These are phyloP conservation scores for Ciconia stormi DNA, from an alignment of 2,113 vertebrate species.

Conservation along the genomic window DNA sequence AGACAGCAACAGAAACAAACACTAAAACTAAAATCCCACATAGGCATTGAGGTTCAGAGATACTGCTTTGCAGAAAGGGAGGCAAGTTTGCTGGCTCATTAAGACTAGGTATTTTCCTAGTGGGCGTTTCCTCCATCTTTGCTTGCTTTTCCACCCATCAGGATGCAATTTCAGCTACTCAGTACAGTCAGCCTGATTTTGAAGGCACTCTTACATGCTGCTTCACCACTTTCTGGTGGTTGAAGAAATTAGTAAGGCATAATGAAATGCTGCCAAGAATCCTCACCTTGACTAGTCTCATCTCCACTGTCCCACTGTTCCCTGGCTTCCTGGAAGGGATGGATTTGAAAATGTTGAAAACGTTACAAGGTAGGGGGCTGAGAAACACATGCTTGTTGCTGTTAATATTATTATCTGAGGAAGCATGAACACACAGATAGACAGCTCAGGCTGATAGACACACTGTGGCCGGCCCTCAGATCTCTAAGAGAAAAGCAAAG, in stretches of 20 bases:
- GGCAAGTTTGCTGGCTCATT: neutral
- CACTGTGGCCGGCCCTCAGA: neutral
- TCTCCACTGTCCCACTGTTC: neutral
- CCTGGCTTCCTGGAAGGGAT: neutral
- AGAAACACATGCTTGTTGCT: neutral
- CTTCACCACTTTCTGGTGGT: neutral
- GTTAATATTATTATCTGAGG: neutral
- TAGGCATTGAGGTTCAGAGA: neutral
- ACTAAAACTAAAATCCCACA: neutral
- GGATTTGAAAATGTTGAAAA: neutral
- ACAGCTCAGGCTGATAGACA: conserved; percentile 9
- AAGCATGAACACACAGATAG: neutral
- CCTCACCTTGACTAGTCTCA: neutral
- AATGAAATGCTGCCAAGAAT: neutral
- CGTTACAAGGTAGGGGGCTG: neutral
- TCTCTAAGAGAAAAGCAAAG: conserved; percentile 28
- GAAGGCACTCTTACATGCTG: neutral
- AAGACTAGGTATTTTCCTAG: neutral
- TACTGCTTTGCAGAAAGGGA: neutral
- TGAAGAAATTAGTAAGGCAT: neutral
- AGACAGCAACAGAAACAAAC: neutral
- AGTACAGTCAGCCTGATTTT: neutral
- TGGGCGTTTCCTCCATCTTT: neutral
- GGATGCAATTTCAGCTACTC: neutral
- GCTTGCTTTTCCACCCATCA: neutral